Evolutionary conservation across 2,113 vertebrate species (phyloP).

Genomic region (Eonycteris spelaea): DNA sequence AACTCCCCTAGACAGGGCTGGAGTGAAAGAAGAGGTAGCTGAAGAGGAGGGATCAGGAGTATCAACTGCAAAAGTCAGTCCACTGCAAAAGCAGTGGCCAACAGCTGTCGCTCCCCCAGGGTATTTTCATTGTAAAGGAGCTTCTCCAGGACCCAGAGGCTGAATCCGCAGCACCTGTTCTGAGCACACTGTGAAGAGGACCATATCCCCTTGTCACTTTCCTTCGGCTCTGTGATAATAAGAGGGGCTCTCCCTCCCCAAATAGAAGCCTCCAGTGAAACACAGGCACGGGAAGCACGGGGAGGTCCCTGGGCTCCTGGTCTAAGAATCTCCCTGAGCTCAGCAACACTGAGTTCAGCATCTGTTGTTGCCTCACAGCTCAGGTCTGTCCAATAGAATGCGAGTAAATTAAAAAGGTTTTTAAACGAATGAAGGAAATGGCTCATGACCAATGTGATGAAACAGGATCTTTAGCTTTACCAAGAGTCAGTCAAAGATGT

Average conservation of each 20-base stretch:
- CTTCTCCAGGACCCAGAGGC: background rate
- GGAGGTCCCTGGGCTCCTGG: no score
- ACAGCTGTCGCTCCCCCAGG: fast-evolving
- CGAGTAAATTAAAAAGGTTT: background rate
- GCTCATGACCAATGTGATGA: background rate
- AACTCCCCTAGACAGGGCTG: background rate
- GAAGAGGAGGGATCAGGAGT: background rate
- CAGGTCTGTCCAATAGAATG: background rate
- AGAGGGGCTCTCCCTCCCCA: background rate
- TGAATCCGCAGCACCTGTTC: background rate
- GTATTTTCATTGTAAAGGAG: fast-evolving
- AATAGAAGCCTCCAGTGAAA: background rate
- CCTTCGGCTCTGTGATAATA: background rate
- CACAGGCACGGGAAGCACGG: no score
- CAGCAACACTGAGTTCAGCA: background rate
- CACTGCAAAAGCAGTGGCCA: fast-evolving
- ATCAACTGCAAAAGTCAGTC: background rate
- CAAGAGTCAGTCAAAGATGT: background rate
- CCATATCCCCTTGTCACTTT: background rate
- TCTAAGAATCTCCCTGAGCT: background rate
- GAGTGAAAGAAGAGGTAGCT: background rate
- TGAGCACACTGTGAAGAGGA: background rate
- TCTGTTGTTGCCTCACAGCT: background rate
- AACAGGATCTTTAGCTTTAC: background rate
- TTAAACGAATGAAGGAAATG: background rate